These are phyloP conservation scores for Mastacembelus armatus DNA, from an alignment of 2,797 vertebrate genomes.

Conservation along the genomic window DNA sequence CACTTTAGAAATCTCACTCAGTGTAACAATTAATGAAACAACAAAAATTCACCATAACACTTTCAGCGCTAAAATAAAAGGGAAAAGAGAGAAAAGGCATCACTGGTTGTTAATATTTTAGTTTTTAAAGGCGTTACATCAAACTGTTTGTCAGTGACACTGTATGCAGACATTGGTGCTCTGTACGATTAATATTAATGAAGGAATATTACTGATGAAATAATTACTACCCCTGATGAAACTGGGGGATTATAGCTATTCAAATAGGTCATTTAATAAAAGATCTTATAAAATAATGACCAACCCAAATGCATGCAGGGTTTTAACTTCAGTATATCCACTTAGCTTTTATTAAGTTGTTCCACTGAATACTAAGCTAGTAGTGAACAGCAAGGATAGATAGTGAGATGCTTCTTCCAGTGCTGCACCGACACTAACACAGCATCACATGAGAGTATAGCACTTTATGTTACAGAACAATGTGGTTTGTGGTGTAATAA, in stretches of 20 bases:
- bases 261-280: slow-evolving; percentile 51
- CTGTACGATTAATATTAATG: too few species aligned
- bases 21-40: too few species aligned
- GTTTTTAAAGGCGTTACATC: too few species aligned
- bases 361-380: neutral
- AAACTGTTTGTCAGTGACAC: too few species aligned
- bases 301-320: slow-evolving; percentile 52
- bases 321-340: slow-evolving; percentile 48
- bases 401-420: neutral
- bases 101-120: too few species aligned
- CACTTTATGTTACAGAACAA: neutral
- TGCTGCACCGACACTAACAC: too few species aligned
- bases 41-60: too few species aligned
- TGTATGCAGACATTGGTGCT: too few species aligned
- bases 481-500: too few species aligned
- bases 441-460: neutral
- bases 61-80: too few species aligned
- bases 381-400: neutral
- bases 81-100: too few species aligned
- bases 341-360: slow-evolving; percentile 32
- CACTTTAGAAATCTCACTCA: too few species aligned
- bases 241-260: slow-evolving; percentile 49
- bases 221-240: slow-evolving; percentile 53
- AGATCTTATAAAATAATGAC: slow-evolving; percentile 42
- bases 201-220: slow-evolving; percentile 22